Evolutionary conservation across 1,140 invertebrate genomes (phyloP).

Genomic region (Heterodera carotae): DNA sequence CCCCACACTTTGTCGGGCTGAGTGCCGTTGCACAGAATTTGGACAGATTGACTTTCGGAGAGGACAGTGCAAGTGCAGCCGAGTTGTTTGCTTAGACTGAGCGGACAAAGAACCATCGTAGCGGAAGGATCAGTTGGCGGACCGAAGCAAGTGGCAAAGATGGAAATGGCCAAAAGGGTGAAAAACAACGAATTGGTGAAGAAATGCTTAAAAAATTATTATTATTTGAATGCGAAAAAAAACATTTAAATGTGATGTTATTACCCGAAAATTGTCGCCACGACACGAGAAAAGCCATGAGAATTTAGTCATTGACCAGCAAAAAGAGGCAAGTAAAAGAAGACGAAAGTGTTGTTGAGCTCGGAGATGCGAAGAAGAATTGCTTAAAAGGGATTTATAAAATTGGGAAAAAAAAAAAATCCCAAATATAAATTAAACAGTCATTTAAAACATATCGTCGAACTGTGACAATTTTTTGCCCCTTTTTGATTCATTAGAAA

Average conservation of each 20-base stretch:
- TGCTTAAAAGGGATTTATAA: not conserved
- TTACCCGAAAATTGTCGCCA: not conserved
- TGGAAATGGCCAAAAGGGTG: not conserved
- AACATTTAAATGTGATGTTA: no score
- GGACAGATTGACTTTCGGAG: slow-evolving; percentile 1
- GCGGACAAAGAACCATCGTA: slow-evolving; percentile 6
- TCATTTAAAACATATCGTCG: no score
- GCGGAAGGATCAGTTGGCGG: no score
- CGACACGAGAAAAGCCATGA: not conserved
- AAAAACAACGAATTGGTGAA: not conserved
- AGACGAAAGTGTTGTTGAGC: not conserved
- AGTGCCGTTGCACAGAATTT: slow-evolving; percentile 22
- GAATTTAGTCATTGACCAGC: slow-evolving; percentile 1
- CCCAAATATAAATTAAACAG: no score
- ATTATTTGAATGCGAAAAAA: not conserved
- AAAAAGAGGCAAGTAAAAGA: not conserved
- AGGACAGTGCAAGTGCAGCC: slow-evolving; percentile 20
- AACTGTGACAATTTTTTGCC: no score
- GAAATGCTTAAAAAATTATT: not conserved
- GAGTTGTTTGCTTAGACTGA: slow-evolving; percentile 14
- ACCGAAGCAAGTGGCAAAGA: not conserved
- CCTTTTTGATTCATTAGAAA: no score
- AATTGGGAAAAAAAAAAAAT: not conserved
- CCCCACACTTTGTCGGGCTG: slow-evolving; percentile 18
- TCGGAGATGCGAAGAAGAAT: not conserved